Percentiles rank a stretch among this genome's conserved stretches.
Evolutionary conservation across 2,797 vertebrate genomes (phyloP).

Genomic region (Coracias cyanogaster): DNA sequence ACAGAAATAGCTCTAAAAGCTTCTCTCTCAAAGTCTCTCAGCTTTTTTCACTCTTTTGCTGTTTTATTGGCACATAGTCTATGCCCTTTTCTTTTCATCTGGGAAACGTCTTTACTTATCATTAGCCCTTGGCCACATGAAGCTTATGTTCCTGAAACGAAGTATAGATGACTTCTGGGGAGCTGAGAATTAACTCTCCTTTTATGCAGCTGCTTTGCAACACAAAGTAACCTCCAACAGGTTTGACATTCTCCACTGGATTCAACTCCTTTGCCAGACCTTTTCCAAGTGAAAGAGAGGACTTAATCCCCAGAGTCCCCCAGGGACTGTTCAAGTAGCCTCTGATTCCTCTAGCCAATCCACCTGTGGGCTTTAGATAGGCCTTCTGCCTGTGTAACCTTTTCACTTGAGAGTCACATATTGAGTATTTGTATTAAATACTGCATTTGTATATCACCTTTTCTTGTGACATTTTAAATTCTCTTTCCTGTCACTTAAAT

Average conservation of each 20-base stretch:
- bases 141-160: neutral
- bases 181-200: conserved; percentile 12
- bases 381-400: neutral
- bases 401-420: rapidly evolving
- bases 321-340: neutral
- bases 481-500: neutral
- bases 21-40: neutral
- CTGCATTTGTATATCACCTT: neutral
- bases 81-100: neutral
- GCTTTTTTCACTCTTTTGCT: neutral
- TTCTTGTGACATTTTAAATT: neutral
- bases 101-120: neutral
- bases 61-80: neutral
- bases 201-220: conserved; percentile 39
- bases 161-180: neutral
- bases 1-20: neutral
- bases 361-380: neutral
- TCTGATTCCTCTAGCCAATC: neutral
- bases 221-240: conserved; percentile 20
- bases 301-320: neutral
- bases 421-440: neutral
- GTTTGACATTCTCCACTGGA: conserved; percentile 31
- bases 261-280: neutral
- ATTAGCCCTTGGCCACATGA: neutral
- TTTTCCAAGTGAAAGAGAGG: neutral